Evolutionary conservation across 2,113 vertebrate species (phyloP).

Genomic region (Aythya baeri): DNA sequence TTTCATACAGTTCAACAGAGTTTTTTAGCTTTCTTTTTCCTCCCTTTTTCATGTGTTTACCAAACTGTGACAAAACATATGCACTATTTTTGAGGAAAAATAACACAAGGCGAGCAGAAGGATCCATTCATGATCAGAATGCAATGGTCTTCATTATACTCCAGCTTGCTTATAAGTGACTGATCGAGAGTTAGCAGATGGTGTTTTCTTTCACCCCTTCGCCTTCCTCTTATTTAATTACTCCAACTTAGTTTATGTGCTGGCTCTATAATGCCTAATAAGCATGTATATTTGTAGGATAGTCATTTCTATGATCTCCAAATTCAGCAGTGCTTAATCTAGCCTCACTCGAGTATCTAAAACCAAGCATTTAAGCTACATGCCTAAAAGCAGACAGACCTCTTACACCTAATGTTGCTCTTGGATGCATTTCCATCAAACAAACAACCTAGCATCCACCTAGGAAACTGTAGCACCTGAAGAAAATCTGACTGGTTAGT

Average conservation of each 20-base stretch:
- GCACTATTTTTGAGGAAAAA: slow-evolving; percentile 71
- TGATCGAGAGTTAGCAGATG: slow-evolving; percentile 81
- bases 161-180: slow-evolving; percentile 72
- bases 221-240: slow-evolving; percentile 76
- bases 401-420: background rate
- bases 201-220: slow-evolving; percentile 76
- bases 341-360: background rate
- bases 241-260: slow-evolving; percentile 72
- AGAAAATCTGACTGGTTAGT: background rate
- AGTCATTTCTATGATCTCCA: background rate
- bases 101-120: slow-evolving; percentile 75
- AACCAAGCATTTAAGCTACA: background rate
- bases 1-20: slow-evolving; percentile 4
- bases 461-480: background rate
- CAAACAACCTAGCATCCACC: background rate
- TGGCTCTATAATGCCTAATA: slow-evolving; percentile 48
- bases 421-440: background rate
- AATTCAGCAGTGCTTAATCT: slow-evolving; percentile 12
- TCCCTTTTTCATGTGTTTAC: slow-evolving; percentile 58
- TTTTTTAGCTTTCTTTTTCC: slow-evolving; percentile 51
- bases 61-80: slow-evolving; percentile 70
- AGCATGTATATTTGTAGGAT: slow-evolving; percentile 45
- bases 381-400: background rate
- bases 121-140: slow-evolving; percentile 80
- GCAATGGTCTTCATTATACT: slow-evolving; percentile 78